Evolutionary conservation across 2,888 invertebrate species (phyloP), one percentile per base, ranked within the genome.

Genomic region (Micoletzkya japonica): DNA sequence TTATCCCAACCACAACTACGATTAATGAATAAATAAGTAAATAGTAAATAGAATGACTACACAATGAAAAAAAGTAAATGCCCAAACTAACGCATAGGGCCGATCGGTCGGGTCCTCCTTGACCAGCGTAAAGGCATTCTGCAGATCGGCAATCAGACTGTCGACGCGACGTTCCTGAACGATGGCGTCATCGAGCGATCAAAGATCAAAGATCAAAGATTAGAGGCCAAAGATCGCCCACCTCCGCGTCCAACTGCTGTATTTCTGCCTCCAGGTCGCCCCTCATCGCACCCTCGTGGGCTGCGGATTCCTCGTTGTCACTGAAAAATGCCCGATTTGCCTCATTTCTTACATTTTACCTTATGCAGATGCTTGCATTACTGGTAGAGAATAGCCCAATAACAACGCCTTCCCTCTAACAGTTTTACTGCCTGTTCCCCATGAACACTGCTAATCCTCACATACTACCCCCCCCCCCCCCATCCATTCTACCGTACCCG

Each of bases 51-150:
- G 24, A 60, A 60, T 6, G 4, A 7, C n/a, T 20, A 68, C 17
- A 14, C 7, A 72, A 50, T n/a, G 10, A 26, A 17, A 4, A 30
- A 24, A 59, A 14, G n/a, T 4, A 50, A 58, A 54, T 6, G 26
- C 49, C 4, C 14, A 17, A 54, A 72, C 70, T 39, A 52, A 82
- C 83, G 70, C 72, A 58, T 83, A 83, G 20, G 79, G 77, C 66
- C 70, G 72, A 57, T 83, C 80, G 36, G 73, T 76, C 26, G 84
- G 82, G 57, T 84, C 81, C 50, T 80, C 81, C 44, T 75, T 77
- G 24, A 76, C 74, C 30, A 80, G 59, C 24, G 70, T 73, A 49
- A 82, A 71, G 10, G 79, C 75, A 34, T 73, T 70, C 14, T 70
- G 63, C 2, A 80, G 59, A 32, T 76, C 70, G 30, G 70, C 69